Evolutionary conservation across 2,113 vertebrate species (phyloP).

Genomic region (Leptocoma aspasia): DNA sequence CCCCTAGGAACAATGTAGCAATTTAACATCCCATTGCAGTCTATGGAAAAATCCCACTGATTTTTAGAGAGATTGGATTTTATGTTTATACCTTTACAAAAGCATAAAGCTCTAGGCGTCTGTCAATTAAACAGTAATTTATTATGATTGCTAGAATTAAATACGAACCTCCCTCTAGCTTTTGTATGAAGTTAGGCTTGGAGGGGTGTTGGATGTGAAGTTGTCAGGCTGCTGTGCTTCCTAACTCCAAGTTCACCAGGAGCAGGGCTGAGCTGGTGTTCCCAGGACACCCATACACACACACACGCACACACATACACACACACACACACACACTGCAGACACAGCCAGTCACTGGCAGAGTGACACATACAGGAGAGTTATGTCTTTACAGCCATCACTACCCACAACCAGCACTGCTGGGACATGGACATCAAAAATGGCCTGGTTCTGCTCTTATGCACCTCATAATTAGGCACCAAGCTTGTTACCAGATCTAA

Average conservation of each 20-base stretch:
- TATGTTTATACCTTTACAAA: background rate
- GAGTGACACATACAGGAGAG: background rate
- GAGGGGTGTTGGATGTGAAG: background rate
- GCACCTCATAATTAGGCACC: background rate
- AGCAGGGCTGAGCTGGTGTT: background rate
- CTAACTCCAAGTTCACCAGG: background rate
- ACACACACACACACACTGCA: background rate
- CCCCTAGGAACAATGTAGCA: background rate
- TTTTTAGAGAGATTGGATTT: background rate
- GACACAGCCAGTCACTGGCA: background rate
- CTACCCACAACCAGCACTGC: background rate
- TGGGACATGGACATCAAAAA: background rate
- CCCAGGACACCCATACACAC: accelerated
- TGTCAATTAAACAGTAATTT: background rate
- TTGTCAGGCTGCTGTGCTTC: background rate
- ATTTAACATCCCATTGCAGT: background rate
- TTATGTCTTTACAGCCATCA: background rate
- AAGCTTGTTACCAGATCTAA: background rate
- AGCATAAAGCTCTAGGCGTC: background rate
- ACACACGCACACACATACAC: background rate
- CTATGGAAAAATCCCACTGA: background rate
- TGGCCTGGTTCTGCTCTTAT: background rate
- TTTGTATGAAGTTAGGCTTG: background rate
- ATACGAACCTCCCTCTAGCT: background rate
- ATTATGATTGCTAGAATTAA: background rate